phyloP scores from a whole-genome alignment of 2,888 invertebrate species.

The Athalia cordata region DNA sequence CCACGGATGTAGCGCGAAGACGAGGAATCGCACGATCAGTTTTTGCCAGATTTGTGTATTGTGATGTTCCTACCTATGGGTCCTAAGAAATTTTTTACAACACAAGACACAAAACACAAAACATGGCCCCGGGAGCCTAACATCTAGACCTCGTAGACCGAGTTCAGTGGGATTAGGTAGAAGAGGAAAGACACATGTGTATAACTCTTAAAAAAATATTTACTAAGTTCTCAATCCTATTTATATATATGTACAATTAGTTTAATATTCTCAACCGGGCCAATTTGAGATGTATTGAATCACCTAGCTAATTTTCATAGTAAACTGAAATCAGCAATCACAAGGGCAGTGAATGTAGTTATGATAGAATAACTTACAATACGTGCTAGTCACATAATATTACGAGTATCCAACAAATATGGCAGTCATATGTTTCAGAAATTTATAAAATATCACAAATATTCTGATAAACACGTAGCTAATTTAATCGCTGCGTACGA shows the following conservation, averaged over 20 bases:
- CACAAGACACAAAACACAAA: no score
- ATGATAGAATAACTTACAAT: not conserved
- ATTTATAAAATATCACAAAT: conserved; percentile 1
- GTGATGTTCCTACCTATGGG: no score
- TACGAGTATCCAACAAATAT: not conserved
- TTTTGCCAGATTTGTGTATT: no score
- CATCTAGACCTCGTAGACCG: no score
- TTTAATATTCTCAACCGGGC: not conserved
- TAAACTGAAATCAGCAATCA: not conserved
- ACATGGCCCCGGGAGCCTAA: no score
- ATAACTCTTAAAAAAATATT: conserved; percentile 7
- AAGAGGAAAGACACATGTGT: not conserved
- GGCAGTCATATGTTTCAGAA: conserved; percentile 25
- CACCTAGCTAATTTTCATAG: conserved; percentile 1
- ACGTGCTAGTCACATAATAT: not conserved
- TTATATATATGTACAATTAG: conserved; percentile 15
- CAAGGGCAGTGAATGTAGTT: conserved; percentile 4
- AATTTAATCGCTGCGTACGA: not conserved
- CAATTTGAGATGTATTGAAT: not conserved
- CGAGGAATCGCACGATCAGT: no score
- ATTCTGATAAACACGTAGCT: not conserved
- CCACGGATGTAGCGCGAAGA: no score
- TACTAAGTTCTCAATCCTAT: conserved; percentile 15
- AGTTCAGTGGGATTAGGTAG: not conserved
- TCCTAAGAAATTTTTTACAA: no score